Evolutionary conservation across 2,113 vertebrate species (phyloP).

Genomic region (Recurvirostra avosetta): DNA sequence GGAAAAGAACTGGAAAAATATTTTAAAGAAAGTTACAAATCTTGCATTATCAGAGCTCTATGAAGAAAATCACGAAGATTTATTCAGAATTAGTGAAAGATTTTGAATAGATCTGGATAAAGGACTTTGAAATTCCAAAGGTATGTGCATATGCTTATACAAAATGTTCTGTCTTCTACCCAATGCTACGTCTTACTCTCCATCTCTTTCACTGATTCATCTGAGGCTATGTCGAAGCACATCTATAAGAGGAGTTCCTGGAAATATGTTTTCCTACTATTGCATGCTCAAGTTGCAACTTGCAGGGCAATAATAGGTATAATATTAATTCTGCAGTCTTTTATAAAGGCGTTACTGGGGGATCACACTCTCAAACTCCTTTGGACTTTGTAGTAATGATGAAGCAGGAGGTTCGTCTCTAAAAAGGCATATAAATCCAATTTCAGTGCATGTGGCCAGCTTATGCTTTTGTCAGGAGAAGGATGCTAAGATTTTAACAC

Average conservation of each 20-base stretch:
- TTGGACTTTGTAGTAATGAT: not conserved
- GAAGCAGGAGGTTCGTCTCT: not conserved
- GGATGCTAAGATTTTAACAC: not conserved
- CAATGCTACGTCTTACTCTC: fast-evolving
- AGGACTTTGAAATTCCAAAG: not conserved
- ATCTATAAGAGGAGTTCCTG: not conserved
- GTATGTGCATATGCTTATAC: not conserved
- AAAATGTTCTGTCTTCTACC: not conserved
- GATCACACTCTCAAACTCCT: not conserved
- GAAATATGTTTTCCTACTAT: not conserved
- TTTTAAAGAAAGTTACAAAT: not conserved
- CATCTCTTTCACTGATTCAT: not conserved
- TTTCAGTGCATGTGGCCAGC: not conserved
- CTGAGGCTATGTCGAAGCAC: not conserved
- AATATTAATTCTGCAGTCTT: not conserved
- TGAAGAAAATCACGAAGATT: not conserved
- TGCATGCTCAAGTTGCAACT: not conserved
- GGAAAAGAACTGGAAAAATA: not conserved
- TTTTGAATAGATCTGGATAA: not conserved
- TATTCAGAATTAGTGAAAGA: not conserved
- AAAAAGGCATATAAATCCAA: not conserved
- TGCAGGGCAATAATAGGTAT: not conserved
- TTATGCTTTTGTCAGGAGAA: not conserved
- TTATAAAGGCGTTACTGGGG: not conserved
- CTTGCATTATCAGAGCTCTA: not conserved